Evolutionary conservation across 2,113 vertebrate species (phyloP), one percentile per base, ranked within the genome.

Genomic region (Gallinago undulata): DNA sequence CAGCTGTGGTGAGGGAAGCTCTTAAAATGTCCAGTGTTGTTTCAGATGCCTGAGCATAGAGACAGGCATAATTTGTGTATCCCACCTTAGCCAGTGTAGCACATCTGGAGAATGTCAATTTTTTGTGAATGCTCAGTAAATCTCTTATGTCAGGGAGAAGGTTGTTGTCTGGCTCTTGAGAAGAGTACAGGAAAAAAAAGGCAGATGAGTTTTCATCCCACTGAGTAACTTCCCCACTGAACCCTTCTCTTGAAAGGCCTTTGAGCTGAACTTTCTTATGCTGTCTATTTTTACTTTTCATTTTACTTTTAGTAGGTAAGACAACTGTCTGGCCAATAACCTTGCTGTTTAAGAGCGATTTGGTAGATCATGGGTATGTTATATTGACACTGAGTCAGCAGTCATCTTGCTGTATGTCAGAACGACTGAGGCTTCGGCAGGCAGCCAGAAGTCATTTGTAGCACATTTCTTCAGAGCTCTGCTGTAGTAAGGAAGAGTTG

Each of bases 371-470:
- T 6, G 41, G 33, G 7, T 82, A 6, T 60, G 27, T 62, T 79
- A 9, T 64, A 25, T 14, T 53, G 59, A 27, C 45, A 28, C 45
- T 57, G 67, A 96, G 41, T 85, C 92, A 84, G 87, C 48, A 89
- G 39, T 64, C 10, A 13, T 62, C 69, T 92, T 27, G 2, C 73
- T 91, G 35, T 55, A 8, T 62, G 48, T 94, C 73, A 68, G 76
- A 75, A 56, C 39, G 69, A 78, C 73, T 62, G 80, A 67, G 56
- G 68, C 16, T 63, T 84, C 0, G 19, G 43, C 86, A 94, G 51
- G 43, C 89, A 89, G 87, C 73, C 73, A 72, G 78, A 81, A 94
- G 80, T n/a, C 25, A 33, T 94, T 84, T 73, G 81, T 39, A 78
- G 56, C 51, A 19, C 47, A 47, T 94, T 89, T 93, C 55, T 88